Evolutionary conservation across 2,797 vertebrate genomes (phyloP).

Genomic region (Microctenopoma steveboyesi): DNA sequence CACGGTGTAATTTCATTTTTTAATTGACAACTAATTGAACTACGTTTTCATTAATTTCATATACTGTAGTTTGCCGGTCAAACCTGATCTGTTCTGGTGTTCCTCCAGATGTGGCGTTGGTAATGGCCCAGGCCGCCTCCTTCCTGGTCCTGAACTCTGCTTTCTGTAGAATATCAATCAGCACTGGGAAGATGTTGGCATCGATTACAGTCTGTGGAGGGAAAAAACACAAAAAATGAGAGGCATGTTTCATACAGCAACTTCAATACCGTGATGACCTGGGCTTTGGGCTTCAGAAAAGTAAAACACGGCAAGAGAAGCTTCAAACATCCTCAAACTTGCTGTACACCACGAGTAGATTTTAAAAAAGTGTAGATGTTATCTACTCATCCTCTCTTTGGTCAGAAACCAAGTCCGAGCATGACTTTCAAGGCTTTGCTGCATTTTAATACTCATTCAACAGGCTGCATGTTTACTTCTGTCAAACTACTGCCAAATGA

Average conservation of each 20-base stretch:
- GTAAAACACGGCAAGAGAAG: not conserved
- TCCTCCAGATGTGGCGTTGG: slow-evolving; percentile 96
- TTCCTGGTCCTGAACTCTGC: slow-evolving; percentile 98
- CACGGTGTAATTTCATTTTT: not conserved
- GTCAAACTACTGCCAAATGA: too few relatives aligned
- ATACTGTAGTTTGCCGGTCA: slow-evolving; percentile 9
- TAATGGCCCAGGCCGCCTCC: slow-evolving; percentile 99
- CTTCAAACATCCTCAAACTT: too few relatives aligned
- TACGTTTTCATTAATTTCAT: not conserved
- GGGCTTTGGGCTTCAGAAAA: not conserved
- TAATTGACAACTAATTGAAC: too few relatives aligned
- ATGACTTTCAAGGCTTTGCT: too few relatives aligned
- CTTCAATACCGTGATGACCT: not conserved
- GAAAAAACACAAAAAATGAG: not conserved
- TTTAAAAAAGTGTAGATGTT: too few relatives aligned
- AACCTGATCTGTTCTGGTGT: slow-evolving; percentile 96
- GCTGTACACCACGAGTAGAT: too few relatives aligned
- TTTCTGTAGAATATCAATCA: slow-evolving; percentile 98
- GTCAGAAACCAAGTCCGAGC: too few relatives aligned
- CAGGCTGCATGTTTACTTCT: too few relatives aligned
- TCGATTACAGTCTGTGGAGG: slow-evolving; percentile 92
- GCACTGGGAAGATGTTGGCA: slow-evolving; percentile 97
- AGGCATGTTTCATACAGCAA: not conserved
- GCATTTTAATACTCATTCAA: too few relatives aligned
- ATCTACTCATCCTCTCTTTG: too few relatives aligned